Evolutionary conservation across 2,113 vertebrate genomes (phyloP).

Genomic region (Eptesicus fuscus): DNA sequence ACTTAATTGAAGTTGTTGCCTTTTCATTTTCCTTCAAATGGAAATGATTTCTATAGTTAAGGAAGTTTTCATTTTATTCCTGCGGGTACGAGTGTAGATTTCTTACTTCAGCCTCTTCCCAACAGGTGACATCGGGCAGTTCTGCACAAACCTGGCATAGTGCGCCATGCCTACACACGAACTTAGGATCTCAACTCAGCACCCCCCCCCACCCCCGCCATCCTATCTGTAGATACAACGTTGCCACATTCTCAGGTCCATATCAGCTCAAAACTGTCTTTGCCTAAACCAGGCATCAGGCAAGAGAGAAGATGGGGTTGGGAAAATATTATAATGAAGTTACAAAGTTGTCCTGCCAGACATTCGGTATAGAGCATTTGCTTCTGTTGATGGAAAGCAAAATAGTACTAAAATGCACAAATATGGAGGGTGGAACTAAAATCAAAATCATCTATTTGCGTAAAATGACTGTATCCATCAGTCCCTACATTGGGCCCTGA

Average conservation of each 20-base stretch:
- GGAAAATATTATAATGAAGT: neutral
- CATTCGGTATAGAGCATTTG: neutral
- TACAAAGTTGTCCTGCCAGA: neutral
- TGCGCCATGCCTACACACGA: fast-evolving
- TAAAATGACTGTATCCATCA: neutral
- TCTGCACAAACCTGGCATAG: neutral
- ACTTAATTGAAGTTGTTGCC: slow-evolving; percentile 70
- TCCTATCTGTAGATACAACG: neutral
- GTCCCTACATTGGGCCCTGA: neutral
- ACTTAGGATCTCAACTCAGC: neutral
- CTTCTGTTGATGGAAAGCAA: neutral
- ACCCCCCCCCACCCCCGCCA: fast-evolving
- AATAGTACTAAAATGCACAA: neutral
- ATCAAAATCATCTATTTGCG: neutral
- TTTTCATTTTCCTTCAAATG: slow-evolving; percentile 56
- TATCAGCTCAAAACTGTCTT: neutral
- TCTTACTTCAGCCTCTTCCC: neutral
- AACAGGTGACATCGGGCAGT: neutral
- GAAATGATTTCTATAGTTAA: slow-evolving; percentile 50
- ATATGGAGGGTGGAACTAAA: neutral
- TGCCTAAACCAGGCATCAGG: neutral
- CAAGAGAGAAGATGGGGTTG: neutral
- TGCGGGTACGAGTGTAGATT: neutral
- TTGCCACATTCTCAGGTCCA: neutral
- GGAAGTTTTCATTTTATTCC: slow-evolving; percentile 54